Conservation (phyloP, 2,888 invertebrate genomes). For the Hypomecis atomaria region DNA sequence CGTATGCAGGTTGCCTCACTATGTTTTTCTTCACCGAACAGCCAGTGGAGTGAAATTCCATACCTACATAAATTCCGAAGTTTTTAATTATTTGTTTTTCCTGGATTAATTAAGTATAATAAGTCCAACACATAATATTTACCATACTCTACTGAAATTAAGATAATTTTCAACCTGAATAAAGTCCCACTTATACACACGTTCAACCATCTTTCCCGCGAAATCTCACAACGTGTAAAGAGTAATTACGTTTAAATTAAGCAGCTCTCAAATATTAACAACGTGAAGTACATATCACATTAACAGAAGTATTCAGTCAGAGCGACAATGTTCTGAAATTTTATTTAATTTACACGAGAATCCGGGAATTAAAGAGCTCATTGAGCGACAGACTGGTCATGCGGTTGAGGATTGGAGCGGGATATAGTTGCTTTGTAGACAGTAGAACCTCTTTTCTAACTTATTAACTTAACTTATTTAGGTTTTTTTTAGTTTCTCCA, state of each 20-base stretch:
- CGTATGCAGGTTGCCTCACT: no score
- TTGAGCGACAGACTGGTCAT: conserved; percentile 53
- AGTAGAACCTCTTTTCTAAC: conserved; percentile 4
- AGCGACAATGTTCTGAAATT: conserved; percentile 46
- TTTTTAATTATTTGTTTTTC: no score
- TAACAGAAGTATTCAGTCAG: conserved; percentile 55
- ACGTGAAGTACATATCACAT: conserved; percentile 39
- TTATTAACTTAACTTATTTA: no score
- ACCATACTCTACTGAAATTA: no score
- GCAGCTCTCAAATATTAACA: conserved; percentile 29
- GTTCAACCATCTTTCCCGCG: not conserved
- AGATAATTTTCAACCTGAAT: no score
- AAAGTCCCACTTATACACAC: not conserved
- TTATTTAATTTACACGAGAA: conserved; percentile 48
- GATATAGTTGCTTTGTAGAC: not conserved
- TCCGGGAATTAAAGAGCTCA: conserved; percentile 59
- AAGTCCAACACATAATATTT: no score
- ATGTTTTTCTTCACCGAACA: no score
- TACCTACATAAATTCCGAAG: no score
- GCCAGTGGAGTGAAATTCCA: no score
- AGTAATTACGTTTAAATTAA: conserved; percentile 22
- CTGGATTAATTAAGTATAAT: no score
- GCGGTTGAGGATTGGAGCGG: conserved; percentile 51
- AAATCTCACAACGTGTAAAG: conserved; percentile 1
- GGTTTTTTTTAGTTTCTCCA: no score